Evolutionary conservation across 2,797 vertebrate species (phyloP).

Genomic region (Liparis tanakae): DNA sequence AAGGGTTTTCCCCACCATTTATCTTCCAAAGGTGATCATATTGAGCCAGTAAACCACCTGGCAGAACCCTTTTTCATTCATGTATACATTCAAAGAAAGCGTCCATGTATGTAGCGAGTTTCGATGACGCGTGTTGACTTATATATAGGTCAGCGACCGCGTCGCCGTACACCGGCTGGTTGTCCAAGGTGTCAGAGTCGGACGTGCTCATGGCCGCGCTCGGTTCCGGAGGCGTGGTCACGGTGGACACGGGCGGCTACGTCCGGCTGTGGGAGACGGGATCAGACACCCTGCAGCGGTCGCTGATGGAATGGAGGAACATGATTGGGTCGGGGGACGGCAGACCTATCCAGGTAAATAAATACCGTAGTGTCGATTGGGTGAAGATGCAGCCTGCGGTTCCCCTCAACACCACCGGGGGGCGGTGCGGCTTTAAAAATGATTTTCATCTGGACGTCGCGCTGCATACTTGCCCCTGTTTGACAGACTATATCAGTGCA

Average conservation of each 20-base stretch:
- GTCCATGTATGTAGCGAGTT: neutral
- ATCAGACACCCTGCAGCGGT: conserved; percentile 88
- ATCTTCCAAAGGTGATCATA: neutral
- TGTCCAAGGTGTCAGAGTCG: conserved; percentile 90
- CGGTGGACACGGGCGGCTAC: conserved; percentile 92
- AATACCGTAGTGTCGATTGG: neutral
- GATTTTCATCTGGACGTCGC: neutral
- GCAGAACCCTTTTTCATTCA: neutral
- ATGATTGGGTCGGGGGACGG: conserved; percentile 94
- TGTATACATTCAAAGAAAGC: neutral
- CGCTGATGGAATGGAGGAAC: conserved; percentile 94
- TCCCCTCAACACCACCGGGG: conserved; percentile 54
- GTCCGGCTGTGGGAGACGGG: conserved; percentile 96
- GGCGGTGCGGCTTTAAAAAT: conserved; percentile 50
- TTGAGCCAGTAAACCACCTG: neutral
- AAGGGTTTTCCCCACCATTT: no score
- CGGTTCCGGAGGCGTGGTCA: conserved; percentile 87
- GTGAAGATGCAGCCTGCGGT: conserved; percentile 22
- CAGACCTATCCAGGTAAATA: conserved; percentile 88
- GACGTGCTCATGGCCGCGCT: conserved; percentile 88
- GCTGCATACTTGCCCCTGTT: neutral
- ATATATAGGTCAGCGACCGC: conserved; percentile 86
- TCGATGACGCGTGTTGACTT: neutral
- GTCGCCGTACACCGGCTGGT: conserved; percentile 93
- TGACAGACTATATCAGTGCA: neutral